Conservation (phyloP, 2,888 invertebrate genomes). For the Nomada flava region DNA sequence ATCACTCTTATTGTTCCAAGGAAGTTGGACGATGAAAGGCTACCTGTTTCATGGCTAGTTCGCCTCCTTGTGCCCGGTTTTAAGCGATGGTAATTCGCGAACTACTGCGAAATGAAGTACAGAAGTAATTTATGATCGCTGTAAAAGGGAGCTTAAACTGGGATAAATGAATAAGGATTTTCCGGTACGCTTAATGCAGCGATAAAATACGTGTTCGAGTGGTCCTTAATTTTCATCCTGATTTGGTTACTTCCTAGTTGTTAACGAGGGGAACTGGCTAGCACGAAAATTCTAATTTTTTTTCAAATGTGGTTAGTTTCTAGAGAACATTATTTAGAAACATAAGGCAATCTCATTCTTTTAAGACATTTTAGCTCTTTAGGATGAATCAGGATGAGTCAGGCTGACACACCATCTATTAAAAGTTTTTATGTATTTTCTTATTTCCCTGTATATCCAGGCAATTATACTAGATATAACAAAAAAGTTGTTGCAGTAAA, state of each 20-base stretch:
- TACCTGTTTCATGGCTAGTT: background rate
- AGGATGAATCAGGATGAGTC: no score
- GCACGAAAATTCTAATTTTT: no score
- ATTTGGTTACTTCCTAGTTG: background rate
- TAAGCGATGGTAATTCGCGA: background rate
- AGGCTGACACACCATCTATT: no score
- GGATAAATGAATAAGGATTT: background rate
- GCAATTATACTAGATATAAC: no score
- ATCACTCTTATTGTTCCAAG: conserved; percentile 9
- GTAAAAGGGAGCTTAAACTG: background rate
- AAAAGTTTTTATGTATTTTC: no score
- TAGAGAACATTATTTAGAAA: no score
- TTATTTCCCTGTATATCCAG: no score
- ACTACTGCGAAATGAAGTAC: background rate
- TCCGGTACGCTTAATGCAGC: background rate
- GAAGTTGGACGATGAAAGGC: background rate
- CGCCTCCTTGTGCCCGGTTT: background rate
- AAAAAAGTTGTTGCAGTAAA: no score
- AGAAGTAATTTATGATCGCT: background rate
- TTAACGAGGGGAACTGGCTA: background rate
- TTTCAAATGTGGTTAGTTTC: no score
- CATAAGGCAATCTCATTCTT: no score
- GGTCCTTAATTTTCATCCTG: background rate
- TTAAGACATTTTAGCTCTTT: no score
- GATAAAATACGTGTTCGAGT: background rate